These are phyloP conservation scores for Nemotelus nigrinus DNA, from an alignment of 2,888 invertebrate species.

Conservation along the genomic window DNA sequence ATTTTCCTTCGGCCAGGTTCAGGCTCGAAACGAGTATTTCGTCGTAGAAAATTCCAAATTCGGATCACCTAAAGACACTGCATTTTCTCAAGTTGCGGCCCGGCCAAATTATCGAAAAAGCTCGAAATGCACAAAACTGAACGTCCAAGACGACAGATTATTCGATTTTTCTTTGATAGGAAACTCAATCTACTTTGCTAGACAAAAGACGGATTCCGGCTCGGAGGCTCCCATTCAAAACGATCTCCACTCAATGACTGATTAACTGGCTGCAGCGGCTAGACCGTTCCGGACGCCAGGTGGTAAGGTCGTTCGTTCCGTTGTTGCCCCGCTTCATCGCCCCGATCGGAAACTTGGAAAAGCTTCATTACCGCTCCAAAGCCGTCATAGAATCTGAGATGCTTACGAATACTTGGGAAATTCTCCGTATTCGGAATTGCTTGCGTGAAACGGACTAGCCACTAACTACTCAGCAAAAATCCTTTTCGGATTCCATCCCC, in stretches of 20 bases:
- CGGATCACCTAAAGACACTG: no score
- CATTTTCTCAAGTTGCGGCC: no score
- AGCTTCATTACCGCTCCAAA: conserved; percentile 27
- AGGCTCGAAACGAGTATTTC: no score
- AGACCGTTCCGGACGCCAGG: conserved; percentile 46
- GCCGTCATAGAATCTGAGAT: background rate
- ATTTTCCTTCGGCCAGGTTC: no score
- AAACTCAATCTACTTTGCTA: background rate
- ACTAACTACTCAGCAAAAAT: background rate
- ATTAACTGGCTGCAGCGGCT: conserved; percentile 46
- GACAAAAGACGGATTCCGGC: conserved; percentile 28
- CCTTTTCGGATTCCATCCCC: background rate
- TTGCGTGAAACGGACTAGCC: conserved; percentile 5
- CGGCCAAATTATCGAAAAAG: no score
- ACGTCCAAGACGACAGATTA: no score
- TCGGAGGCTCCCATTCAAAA: conserved; percentile 45
- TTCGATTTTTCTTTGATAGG: no score
- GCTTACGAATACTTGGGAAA: conserved; percentile 1
- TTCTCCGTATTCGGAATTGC: background rate
- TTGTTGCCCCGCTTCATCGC: conserved; percentile 9
- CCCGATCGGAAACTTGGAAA: background rate
- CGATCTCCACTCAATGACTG: conserved; percentile 50
- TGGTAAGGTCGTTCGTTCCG: conserved; percentile 43
- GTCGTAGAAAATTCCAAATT: no score
- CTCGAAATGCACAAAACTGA: no score